Evolutionary conservation across 2,113 vertebrate genomes (phyloP).

Genomic region (Oostethus manadensis): DNA sequence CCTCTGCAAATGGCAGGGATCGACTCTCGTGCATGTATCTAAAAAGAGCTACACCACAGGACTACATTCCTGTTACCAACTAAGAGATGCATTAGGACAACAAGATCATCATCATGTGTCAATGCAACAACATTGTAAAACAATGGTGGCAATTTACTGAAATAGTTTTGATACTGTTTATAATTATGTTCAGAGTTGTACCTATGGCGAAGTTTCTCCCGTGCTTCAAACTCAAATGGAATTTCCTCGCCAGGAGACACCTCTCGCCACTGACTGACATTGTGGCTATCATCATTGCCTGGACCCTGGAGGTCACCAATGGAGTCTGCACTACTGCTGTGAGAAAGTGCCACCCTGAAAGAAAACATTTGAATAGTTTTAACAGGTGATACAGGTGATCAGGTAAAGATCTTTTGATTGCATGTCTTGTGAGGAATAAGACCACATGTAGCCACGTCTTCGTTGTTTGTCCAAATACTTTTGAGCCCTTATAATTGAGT

Average conservation of each 20-base stretch:
- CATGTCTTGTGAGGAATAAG: background rate
- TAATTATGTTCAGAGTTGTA: conserved; percentile 42
- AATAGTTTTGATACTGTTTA: background rate
- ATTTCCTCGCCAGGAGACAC: conserved; percentile 90
- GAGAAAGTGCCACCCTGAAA: conserved; percentile 89
- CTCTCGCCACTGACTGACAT: conserved; percentile 91
- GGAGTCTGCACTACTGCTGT: conserved; percentile 90
- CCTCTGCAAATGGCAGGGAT: no score
- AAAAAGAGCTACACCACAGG: no score
- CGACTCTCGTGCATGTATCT: no score
- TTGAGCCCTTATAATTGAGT: background rate
- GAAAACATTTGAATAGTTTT: background rate
- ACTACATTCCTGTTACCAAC: no score
- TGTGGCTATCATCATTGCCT: conserved; percentile 82
- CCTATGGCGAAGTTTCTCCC: conserved; percentile 94
- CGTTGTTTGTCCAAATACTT: background rate
- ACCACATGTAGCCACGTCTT: background rate
- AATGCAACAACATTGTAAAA: no score
- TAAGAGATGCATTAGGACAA: no score
- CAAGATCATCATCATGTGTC: no score
- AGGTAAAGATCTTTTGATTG: background rate
- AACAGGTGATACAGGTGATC: background rate
- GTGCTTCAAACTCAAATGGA: conserved; percentile 94
- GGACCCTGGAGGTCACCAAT: conserved; percentile 78
- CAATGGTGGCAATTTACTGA: no score